Evolutionary conservation across 2,888 invertebrate species (phyloP).

Genomic region (Bombylius major): DNA sequence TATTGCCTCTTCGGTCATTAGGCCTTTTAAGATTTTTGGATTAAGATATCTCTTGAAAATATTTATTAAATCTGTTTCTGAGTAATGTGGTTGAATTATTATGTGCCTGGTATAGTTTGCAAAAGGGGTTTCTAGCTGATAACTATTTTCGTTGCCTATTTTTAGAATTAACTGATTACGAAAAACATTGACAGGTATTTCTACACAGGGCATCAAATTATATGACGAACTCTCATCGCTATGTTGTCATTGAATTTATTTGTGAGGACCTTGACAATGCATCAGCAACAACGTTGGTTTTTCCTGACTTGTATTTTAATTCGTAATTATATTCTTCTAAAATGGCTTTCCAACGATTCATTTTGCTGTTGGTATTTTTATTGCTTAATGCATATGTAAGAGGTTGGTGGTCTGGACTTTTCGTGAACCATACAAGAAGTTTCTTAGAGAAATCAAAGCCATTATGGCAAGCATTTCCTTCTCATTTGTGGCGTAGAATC

Average conservation of each 20-base stretch:
- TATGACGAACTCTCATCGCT: constrained; percentile 5
- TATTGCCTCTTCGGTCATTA: too few relatives aligned
- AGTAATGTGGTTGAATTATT: too few relatives aligned
- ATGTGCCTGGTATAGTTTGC: too few relatives aligned
- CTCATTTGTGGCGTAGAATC: constrained; percentile 10
- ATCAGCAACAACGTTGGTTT: too few relatives aligned
- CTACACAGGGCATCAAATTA: constrained; percentile 5
- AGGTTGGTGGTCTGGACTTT: constrained; percentile 12
- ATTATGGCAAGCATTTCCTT: constrained; percentile 12
- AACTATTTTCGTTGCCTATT: neutral
- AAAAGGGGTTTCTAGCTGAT: neutral
- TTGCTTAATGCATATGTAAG: constrained; percentile 9
- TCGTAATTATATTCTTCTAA: neutral
- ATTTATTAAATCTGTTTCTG: too few relatives aligned
- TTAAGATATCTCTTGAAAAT: too few relatives aligned
- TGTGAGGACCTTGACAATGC: too few relatives aligned
- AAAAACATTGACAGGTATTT: constrained; percentile 12
- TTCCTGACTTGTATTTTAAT: too few relatives aligned
- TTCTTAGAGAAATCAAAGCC: constrained; percentile 6
- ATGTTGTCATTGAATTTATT: constrained; percentile 6
- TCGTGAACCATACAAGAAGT: constrained; percentile 9
- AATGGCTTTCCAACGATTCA: constrained; percentile 9
- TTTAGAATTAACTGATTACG: constrained; percentile 10
- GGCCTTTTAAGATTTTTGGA: too few relatives aligned
- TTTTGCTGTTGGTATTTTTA: constrained; percentile 10